Evolutionary conservation across 1,140 invertebrate species (phyloP), one percentile per base, ranked within the genome.

Genomic region (Anagrus nilaparvatae): DNA sequence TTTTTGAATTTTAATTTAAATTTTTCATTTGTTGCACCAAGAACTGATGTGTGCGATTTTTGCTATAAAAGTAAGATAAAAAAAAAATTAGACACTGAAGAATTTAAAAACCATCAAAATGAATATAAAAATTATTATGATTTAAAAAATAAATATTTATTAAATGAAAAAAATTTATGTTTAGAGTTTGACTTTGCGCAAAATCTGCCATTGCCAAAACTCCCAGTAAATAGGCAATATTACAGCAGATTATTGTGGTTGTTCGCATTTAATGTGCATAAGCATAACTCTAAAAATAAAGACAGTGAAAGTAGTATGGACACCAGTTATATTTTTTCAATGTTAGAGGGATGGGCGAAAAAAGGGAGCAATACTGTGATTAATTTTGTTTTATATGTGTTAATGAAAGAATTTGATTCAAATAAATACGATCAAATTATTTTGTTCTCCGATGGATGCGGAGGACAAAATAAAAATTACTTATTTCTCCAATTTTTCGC

Each of bases 351-450:
- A 12, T 21, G 8, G 3, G 20, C 23, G n/a, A 35, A 35, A n/a
- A 35, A 35, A 21, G 33, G 33, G n/a, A 12, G 18, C 13, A 35
- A 21, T 23, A 35, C 33, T 21, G 33, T 35, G 6, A 21, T 18
- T 20, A 35, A 35, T 23, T 21, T 35, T 8, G 3, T 35, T 5
- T 19, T 12, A 7, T 5, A 21, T 19, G 19, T 20, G n/a, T n/a
- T 35, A 23, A 4, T 8, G 13, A 20, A 8, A 23, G 17, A 35
- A 35, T 33, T 35, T 12, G 8, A 19, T 12, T 5, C 14, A 23
- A 16, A 35, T 20, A 12, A 13, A 4, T 35, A 35, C 13, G n/a
- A 35, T 23, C 20, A 35, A 35, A 35, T 35, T 21, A 8, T 16
- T 21, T 20, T 35, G 23, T 21, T 12, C 13, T 35, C 33, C 3